These are phyloP conservation scores for Pheucticus melanocephalus DNA, from an alignment of 2,113 vertebrate species.

Conservation along the genomic window DNA sequence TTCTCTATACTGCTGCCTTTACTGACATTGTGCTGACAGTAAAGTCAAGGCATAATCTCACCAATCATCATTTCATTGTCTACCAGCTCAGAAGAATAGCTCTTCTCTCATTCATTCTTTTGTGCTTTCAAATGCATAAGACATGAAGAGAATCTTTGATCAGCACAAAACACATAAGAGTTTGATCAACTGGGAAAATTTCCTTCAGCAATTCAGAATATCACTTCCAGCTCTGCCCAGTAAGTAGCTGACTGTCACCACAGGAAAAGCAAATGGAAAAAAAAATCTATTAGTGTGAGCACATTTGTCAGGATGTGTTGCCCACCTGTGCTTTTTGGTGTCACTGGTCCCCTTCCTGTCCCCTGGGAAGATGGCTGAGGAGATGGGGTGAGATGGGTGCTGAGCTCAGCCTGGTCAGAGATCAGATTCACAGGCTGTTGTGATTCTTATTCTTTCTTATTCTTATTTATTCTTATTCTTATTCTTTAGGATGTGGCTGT, in stretches of 20 bases:
- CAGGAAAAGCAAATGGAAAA: not conserved
- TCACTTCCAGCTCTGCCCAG: constrained; percentile 22
- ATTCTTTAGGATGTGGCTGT: not conserved
- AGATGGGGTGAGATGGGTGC: not conserved
- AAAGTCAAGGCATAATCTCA: constrained; percentile 43
- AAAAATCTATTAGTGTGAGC: not conserved
- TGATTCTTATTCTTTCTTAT: not conserved
- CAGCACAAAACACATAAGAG: not conserved
- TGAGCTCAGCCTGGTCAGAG: not conserved
- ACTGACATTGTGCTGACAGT: constrained; percentile 44
- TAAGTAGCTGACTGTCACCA: constrained; percentile 28
- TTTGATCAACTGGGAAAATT: constrained; percentile 40
- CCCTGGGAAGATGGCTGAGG: not conserved
- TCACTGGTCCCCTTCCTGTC: not conserved
- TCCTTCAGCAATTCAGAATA: constrained; percentile 18
- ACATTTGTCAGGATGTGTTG: constrained; percentile 1
- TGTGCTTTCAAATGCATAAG: constrained; percentile 8
- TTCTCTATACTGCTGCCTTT: not conserved
- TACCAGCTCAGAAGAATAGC: constrained; percentile 8
- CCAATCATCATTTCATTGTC: constrained; percentile 59
- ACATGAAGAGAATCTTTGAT: constrained; percentile 52
- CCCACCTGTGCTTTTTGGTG: fast-evolving
- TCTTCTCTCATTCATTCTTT: constrained; percentile 16
- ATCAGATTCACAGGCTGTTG: not conserved
- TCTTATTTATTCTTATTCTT: not conserved